These are phyloP conservation scores for Rafetus swinhoei DNA, from an alignment of 2,113 vertebrate species.

Conservation along the genomic window DNA sequence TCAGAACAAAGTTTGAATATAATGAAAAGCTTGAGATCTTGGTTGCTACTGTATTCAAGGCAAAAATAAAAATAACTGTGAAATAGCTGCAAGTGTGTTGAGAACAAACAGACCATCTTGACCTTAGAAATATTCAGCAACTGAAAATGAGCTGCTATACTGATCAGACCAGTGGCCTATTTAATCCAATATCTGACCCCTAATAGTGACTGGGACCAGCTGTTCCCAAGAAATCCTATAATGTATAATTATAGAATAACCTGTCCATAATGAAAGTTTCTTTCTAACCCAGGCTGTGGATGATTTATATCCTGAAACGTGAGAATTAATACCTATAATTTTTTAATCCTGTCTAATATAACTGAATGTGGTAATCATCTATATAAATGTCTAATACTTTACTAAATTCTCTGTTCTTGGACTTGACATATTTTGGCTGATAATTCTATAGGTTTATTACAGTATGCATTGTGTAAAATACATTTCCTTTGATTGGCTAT, in stretches of 20 bases:
- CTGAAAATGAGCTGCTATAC: background rate
- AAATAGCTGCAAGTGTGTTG: background rate
- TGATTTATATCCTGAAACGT: background rate
- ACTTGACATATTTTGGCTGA: background rate
- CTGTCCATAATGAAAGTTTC: background rate
- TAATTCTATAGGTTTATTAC: background rate
- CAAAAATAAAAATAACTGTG: background rate
- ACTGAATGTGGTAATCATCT: background rate
- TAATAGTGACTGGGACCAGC: background rate
- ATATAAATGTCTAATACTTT: background rate
- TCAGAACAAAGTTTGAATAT: background rate
- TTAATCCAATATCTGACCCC: background rate
- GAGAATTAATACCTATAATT: background rate
- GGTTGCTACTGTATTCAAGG: background rate
- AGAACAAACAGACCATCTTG: background rate
- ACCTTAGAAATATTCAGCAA: background rate
- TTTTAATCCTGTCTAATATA: background rate
- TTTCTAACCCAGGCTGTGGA: background rate
- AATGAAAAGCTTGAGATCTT: conserved; percentile 16
- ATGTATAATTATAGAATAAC: background rate
- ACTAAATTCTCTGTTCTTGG: background rate
- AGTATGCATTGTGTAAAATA: background rate
- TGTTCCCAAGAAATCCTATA: background rate
- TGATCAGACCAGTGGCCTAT: background rate
- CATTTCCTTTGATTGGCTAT: background rate